phyloP scores from a whole-genome alignment of 2,888 invertebrate genomes.

The Diaprepes abbreviatus region DNA sequence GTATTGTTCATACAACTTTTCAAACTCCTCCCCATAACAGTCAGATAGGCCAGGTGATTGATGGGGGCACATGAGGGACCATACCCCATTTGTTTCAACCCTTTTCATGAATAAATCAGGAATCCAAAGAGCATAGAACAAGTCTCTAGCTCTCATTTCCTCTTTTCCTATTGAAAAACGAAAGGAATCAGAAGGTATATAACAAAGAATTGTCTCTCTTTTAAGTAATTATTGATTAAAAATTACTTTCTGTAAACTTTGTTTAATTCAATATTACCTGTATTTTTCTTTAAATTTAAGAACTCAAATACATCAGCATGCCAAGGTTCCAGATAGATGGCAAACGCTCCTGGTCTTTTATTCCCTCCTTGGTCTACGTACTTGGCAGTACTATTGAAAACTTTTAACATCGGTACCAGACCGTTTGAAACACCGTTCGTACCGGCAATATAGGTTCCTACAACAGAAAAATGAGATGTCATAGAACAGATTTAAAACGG shows the following conservation, averaged over 20 bases:
- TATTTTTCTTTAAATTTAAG: conserved; percentile 94
- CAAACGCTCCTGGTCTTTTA: conserved; percentile 97
- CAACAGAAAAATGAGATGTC: conserved; percentile 7
- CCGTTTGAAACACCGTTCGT: conserved; percentile 97
- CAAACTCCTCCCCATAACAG: conserved; percentile 96
- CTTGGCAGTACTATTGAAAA: conserved; percentile 95
- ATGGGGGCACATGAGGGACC: conserved; percentile 98
- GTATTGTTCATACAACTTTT: conserved; percentile 87
- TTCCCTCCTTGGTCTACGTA: conserved; percentile 99
- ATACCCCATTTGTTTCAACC: conserved; percentile 84
- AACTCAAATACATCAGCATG: conserved; percentile 98
- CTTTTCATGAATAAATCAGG: conserved; percentile 98
- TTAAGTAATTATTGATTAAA: too few relatives aligned
- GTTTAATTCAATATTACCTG: too few relatives aligned
- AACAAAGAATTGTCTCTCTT: too few relatives aligned
- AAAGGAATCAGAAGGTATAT: too few relatives aligned
- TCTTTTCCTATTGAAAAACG: conserved; percentile 81
- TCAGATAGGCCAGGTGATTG: conserved; percentile 92
- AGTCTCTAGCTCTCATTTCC: conserved; percentile 92
- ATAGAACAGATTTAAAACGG: too few relatives aligned
- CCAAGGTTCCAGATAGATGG: conserved; percentile 99
- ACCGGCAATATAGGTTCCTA: conserved; percentile 90
- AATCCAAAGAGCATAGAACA: conserved; percentile 98
- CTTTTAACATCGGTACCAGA: conserved; percentile 93
- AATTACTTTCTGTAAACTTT: background rate